These are phyloP conservation scores for Perdita meconis DNA, from an alignment of 2,888 invertebrate species.

Conservation along the genomic window DNA sequence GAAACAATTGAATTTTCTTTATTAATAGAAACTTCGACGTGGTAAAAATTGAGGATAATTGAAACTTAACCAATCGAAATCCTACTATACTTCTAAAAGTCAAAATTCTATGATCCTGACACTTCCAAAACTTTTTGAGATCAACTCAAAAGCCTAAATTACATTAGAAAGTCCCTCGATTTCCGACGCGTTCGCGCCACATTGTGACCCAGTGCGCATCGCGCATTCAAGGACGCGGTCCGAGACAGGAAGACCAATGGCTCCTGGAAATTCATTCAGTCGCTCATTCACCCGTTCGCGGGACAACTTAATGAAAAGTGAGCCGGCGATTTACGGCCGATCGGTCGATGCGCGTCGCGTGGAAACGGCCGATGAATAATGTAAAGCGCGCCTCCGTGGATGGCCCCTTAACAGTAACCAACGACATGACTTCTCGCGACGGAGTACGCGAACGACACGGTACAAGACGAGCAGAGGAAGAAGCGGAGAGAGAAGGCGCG, in stretches of 20 bases:
- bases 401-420: constrained; percentile 64
- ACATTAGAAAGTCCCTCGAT: too few species aligned
- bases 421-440: constrained; percentile 44
- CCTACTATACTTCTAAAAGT: too few species aligned
- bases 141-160: too few species aligned
- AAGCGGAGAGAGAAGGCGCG: background rate
- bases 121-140: too few species aligned
- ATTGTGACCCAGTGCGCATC: constrained; percentile 35
- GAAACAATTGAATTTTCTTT: too few species aligned
- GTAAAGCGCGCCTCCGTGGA: constrained; percentile 61
- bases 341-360: constrained; percentile 46
- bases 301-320: constrained; percentile 70
- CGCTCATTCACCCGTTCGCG: constrained; percentile 60
- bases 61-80: too few species aligned
- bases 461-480: background rate
- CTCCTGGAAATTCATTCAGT: constrained; percentile 67
- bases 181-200: background rate
- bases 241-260: constrained; percentile 33
- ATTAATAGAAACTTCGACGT: too few species aligned
- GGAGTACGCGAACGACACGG: constrained; percentile 36
- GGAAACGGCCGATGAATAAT: constrained; percentile 67
- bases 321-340: constrained; percentile 61
- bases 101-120: too few species aligned
- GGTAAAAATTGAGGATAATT: too few species aligned
- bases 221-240: constrained; percentile 38